phyloP scores from a whole-genome alignment of 35 echinoderm and acorn worm species.

The Heliocidaris tuberculata region DNA sequence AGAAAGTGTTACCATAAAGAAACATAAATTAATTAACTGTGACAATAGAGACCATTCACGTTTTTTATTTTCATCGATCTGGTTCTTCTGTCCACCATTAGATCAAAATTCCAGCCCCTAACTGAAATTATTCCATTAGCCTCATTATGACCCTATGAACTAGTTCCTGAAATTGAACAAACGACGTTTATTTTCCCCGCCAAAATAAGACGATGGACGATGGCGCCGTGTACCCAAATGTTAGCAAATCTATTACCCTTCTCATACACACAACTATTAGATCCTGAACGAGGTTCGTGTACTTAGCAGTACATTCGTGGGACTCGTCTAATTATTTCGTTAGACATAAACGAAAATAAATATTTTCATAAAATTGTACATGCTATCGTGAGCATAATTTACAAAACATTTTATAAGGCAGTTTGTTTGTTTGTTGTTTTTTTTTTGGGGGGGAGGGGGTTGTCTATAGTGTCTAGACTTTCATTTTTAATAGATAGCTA shows the following conservation, averaged over 20 bases:
- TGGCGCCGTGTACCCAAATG: not conserved
- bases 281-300: not conserved
- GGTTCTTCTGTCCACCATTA: not conserved
- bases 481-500: too few species aligned
- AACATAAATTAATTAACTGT: not conserved
- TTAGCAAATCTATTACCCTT: not conserved
- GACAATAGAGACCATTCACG: not conserved
- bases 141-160: not conserved
- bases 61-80: not conserved
- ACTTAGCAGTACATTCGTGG: too few species aligned
- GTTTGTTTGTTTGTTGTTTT: too few species aligned
- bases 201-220: not conserved
- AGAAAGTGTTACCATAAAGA: not conserved
- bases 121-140: slow-evolving; percentile 4
- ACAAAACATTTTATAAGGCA: not conserved
- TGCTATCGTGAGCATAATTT: not conserved
- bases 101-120: not conserved
- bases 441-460: too few species aligned
- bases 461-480: too few species aligned
- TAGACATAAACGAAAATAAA: not conserved
- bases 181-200: not conserved
- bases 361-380: not conserved
- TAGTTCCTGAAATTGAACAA: not conserved
- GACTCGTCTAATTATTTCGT: not conserved
- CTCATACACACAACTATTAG: not conserved